Percentiles rank a stretch among this genome's conserved stretches.
Conservation (phyloP, 2,797 vertebrate genomes). For the Garrulus glandarius region DNA sequence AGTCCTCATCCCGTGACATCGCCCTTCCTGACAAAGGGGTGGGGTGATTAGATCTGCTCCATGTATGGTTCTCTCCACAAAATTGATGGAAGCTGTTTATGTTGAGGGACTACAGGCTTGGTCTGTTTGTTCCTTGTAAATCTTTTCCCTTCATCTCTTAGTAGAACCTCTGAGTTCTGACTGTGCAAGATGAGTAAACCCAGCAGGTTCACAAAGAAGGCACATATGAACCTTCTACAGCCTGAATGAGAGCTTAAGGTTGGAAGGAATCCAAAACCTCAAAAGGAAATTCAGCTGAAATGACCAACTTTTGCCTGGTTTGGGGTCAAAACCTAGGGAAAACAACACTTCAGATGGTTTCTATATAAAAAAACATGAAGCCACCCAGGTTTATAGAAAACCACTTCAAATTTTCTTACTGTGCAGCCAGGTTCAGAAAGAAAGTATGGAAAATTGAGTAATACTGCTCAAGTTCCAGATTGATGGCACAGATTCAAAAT, state of each 20-base stretch:
- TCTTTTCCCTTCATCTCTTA: neutral
- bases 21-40: neutral
- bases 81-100: neutral
- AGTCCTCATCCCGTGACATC: neutral
- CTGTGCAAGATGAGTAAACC: neutral
- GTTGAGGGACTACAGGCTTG: neutral
- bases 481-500: slow-evolving; percentile 41
- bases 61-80: fast-evolving
- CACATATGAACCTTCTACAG: neutral
- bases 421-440: slow-evolving; percentile 19
- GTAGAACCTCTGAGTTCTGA: neutral
- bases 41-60: neutral
- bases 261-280: slow-evolving; percentile 31
- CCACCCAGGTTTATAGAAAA: slow-evolving; percentile 53
- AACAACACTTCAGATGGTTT: slow-evolving; percentile 32
- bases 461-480: slow-evolving; percentile 21
- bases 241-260: neutral
- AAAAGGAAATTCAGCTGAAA: slow-evolving; percentile 45
- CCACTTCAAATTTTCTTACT: slow-evolving; percentile 41
- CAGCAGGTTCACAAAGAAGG: slow-evolving; percentile 12
- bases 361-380: slow-evolving; percentile 7
- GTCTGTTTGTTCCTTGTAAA: neutral
- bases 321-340: slow-evolving; percentile 43
- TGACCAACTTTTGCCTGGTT: slow-evolving; percentile 40
- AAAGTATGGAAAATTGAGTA: slow-evolving; percentile 57